A percentile compares a stretch with the other conserved stretches of the same genome.
Conservation (phyloP, 2,113 vertebrate species). For the Myotis brandtii region DNA sequence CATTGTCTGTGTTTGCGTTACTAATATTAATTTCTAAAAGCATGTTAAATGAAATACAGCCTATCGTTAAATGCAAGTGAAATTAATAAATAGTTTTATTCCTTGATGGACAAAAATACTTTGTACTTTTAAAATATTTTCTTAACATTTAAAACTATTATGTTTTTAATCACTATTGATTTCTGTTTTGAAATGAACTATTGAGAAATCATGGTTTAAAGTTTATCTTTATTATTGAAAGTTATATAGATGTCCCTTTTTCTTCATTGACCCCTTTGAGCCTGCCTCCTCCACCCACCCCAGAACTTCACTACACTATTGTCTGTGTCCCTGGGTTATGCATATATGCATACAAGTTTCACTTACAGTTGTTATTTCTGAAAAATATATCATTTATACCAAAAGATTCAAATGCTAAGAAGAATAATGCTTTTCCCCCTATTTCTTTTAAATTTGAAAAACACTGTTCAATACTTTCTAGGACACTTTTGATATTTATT, state of each 20-base stretch:
- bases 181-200: slow-evolving; percentile 18
- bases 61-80: neutral
- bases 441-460: slow-evolving; percentile 10
- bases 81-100: neutral
- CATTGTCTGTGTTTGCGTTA: neutral
- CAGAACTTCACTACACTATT: no score
- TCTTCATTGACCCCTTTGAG: no score
- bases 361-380: neutral
- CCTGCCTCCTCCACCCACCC: no score
- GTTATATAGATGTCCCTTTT: neutral
- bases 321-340: no score
- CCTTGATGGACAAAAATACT: neutral
- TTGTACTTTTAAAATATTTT: slow-evolving; percentile 2
- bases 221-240: neutral
- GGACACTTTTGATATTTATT: neutral
- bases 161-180: neutral
- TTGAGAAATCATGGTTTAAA: neutral
- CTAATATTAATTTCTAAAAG: slow-evolving; percentile 14
- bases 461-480: neutral
- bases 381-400: neutral
- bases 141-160: slow-evolving; percentile 7
- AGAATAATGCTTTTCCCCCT: neutral
- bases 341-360: neutral
- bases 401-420: neutral
- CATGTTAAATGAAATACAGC: neutral